Conservation (phyloP, 1,140 invertebrate genomes). For the Hormaphis cornu region DNA sequence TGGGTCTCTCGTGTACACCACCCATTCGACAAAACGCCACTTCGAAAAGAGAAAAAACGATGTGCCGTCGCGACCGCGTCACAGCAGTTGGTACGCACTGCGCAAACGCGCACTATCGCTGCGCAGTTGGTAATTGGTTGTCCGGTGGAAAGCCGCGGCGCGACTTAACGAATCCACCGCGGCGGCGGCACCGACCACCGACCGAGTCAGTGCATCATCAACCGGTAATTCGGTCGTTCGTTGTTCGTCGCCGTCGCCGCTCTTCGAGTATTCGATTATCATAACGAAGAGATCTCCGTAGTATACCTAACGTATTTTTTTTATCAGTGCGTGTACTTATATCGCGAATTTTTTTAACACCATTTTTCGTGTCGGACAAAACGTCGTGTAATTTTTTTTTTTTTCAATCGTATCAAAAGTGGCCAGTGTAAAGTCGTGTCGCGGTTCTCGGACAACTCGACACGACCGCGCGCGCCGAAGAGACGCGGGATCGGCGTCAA, state of each 20-base stretch:
- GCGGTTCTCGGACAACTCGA: no score
- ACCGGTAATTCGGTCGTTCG: background rate
- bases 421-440: no score
- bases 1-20: no score
- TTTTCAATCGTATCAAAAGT: no score
- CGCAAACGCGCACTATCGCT: background rate
- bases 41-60: no score
- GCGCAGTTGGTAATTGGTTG: slow-evolving; percentile 29
- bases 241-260: background rate
- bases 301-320: background rate
- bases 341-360: background rate
- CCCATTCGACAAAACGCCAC: no score
- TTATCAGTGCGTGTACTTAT: background rate
- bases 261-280: background rate
- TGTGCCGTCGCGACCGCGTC: no score
- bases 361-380: background rate
- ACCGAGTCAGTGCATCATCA: slow-evolving; percentile 15
- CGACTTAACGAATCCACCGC: background rate
- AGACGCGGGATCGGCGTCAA: no score
- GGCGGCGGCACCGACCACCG: background rate
- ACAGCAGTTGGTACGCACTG: slow-evolving; percentile 12
- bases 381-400: no score
- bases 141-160: slow-evolving; percentile 13
- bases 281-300: background rate
- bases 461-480: no score